Conservation (phyloP, 2,797 vertebrate species). For the Mus minutoides region DNA sequence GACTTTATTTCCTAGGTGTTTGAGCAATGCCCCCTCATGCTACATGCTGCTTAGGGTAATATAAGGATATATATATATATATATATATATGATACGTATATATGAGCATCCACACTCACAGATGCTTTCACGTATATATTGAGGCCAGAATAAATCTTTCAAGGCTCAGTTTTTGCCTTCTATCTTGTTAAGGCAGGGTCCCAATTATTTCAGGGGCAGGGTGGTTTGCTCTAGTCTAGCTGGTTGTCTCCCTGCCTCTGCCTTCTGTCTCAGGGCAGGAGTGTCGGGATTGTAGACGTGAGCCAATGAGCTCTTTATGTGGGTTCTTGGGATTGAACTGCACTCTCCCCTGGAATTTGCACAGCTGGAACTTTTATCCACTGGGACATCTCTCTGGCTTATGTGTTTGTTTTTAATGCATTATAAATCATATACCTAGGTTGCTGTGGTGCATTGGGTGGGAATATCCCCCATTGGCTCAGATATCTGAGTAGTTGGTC, state of each 20-base stretch:
- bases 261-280: background rate
- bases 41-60: background rate
- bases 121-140: no score
- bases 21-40: fast-evolving
- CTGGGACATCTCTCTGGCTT: background rate
- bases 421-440: background rate
- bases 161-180: background rate
- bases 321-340: background rate
- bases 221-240: background rate
- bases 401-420: conserved; percentile 22
- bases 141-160: background rate
- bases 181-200: background rate
- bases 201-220: background rate
- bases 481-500: no score
- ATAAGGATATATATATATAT: background rate
- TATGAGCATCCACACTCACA: background rate
- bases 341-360: background rate
- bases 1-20: background rate
- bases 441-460: background rate
- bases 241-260: background rate
- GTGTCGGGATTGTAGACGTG: background rate
- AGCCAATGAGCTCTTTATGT: background rate
- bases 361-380: background rate
- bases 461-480: background rate
- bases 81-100: background rate